Conservation (phyloP, 2,797 vertebrate species). For the Erithacus rubecula region DNA sequence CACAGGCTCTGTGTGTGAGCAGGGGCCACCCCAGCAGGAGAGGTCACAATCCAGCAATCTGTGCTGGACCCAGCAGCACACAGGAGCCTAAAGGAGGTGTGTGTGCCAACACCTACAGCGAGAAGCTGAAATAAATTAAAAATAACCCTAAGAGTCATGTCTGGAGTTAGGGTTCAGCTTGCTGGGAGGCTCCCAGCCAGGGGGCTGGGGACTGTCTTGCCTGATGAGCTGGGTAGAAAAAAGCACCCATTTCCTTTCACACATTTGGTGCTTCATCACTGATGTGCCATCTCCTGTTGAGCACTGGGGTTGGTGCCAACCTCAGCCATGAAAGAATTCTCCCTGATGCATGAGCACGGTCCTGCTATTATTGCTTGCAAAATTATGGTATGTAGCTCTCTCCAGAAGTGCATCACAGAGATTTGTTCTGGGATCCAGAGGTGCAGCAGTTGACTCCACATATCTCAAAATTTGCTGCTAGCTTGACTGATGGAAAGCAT, state of each 20-base stretch:
- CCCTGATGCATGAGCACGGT: background rate
- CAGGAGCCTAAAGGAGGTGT: background rate
- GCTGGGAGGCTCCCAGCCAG: background rate
- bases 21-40: background rate
- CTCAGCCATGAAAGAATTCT: background rate
- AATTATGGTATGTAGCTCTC: background rate
- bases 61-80: background rate
- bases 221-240: background rate
- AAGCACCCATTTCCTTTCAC: background rate
- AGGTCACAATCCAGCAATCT: background rate
- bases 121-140: background rate
- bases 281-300: background rate
- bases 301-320: background rate
- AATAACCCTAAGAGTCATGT: background rate
- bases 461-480: slow-evolving; percentile 2
- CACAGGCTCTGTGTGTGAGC: background rate
- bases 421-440: background rate
- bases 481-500: background rate
- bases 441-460: background rate
- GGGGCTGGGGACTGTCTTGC: background rate
- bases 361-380: background rate
- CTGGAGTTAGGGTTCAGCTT: background rate
- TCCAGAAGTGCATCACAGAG: background rate
- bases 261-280: background rate
- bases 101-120: background rate